Evolutionary conservation across 2,888 invertebrate species (phyloP).

Genomic region (Nephrotoma appendiculata): DNA sequence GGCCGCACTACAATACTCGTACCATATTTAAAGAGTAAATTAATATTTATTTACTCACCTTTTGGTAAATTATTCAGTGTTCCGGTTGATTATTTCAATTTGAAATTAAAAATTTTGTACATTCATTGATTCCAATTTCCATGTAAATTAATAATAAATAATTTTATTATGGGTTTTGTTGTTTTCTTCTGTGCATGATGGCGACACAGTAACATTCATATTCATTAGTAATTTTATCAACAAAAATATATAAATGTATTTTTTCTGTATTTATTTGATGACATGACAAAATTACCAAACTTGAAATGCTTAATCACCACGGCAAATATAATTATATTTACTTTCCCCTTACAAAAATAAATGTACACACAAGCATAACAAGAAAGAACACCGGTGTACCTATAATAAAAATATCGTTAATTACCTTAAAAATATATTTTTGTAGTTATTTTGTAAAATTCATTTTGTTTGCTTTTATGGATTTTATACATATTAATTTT

Average conservation of each 20-base stretch:
- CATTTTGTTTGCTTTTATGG: not conserved
- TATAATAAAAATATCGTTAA: not conserved
- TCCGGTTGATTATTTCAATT: not conserved
- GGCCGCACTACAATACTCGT: not conserved
- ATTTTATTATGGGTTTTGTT: not conserved
- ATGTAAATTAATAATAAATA: not conserved
- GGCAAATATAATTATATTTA: not conserved
- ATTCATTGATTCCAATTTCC: not conserved
- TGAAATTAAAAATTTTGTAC: not conserved
- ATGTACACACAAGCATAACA: not conserved
- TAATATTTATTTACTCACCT: not conserved
- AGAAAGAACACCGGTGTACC: not conserved
- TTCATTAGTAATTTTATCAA: not conserved
- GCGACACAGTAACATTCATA: not conserved
- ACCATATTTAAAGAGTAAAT: not conserved
- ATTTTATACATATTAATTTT: not conserved
- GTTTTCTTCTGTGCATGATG: not conserved
- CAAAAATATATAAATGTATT: not conserved
- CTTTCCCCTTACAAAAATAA: not conserved
- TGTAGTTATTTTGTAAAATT: not conserved
- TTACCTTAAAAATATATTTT: not conserved
- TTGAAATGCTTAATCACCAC: not conserved
- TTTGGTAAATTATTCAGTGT: not conserved
- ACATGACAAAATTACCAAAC: not conserved
- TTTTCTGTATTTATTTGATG: not conserved